phyloP scores from a whole-genome alignment of 2,888 invertebrate species.

The Hemithea aestivaria region DNA sequence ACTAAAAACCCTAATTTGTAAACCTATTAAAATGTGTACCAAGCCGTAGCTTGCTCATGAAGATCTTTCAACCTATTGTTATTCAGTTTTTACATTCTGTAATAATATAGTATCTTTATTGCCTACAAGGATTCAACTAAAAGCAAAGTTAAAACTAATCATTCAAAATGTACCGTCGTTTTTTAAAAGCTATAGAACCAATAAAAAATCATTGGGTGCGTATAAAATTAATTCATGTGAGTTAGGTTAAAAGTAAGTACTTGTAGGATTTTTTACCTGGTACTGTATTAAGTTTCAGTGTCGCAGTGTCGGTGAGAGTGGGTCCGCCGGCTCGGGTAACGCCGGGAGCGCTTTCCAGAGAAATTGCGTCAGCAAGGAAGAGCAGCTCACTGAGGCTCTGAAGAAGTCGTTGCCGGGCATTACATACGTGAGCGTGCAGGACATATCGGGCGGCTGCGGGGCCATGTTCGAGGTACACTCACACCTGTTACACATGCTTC shows the following conservation, averaged over 20 bases:
- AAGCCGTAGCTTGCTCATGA: too few relatives aligned
- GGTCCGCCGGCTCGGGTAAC: constrained; percentile 18
- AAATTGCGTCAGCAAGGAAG: constrained; percentile 57
- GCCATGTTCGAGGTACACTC: constrained; percentile 85
- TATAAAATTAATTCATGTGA: constrained; percentile 8
- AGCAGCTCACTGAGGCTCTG: constrained; percentile 53
- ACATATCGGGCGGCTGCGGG: constrained; percentile 89
- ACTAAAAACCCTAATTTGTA: too few relatives aligned
- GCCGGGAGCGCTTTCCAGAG: constrained; percentile 48
- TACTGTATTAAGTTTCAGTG: constrained; percentile 32
- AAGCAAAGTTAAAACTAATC: too few relatives aligned
- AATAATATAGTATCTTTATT: too few relatives aligned
- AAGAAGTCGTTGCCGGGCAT: constrained; percentile 80
- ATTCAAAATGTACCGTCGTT: constrained; percentile 63
- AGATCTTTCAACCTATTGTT: too few relatives aligned
- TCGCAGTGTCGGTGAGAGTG: constrained; percentile 39
- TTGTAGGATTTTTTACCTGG: too few relatives aligned
- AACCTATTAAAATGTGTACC: too few relatives aligned
- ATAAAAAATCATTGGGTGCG: constrained; percentile 54
- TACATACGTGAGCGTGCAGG: constrained; percentile 81
- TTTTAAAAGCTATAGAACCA: constrained; percentile 53
- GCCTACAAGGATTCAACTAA: too few relatives aligned
- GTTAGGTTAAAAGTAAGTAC: not conserved
- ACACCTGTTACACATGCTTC: too few relatives aligned
- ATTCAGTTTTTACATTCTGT: too few relatives aligned